phyloP scores from a whole-genome alignment of 2,888 invertebrate genomes.

The Xanthia togata region DNA sequence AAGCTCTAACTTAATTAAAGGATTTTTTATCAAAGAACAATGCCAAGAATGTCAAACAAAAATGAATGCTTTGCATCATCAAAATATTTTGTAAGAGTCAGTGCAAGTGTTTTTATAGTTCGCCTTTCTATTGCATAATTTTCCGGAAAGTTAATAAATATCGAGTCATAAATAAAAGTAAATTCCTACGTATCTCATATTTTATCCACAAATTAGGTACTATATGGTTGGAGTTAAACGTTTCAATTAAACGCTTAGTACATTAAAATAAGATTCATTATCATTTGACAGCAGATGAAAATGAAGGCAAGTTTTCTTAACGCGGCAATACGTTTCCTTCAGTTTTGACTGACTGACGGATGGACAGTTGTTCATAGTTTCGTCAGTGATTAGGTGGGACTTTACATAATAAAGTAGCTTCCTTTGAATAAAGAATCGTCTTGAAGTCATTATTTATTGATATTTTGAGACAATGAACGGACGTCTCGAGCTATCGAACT shows the following conservation, averaged over 20 bases:
- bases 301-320: slow-evolving; percentile 21
- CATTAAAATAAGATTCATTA: slow-evolving; percentile 15
- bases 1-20: background rate
- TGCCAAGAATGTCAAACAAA: slow-evolving; percentile 3
- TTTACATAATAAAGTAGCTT: slow-evolving; percentile 65
- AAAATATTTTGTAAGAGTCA: slow-evolving; percentile 19
- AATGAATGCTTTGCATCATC: background rate
- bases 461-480: slow-evolving; percentile 53
- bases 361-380: slow-evolving; percentile 57
- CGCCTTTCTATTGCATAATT: slow-evolving; percentile 20
- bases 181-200: slow-evolving; percentile 12
- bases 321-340: slow-evolving; percentile 30
- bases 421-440: slow-evolving; percentile 47
- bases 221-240: background rate
- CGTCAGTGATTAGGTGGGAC: slow-evolving; percentile 71
- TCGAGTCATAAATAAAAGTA: slow-evolving; percentile 11
- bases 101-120: slow-evolving; percentile 21
- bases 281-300: slow-evolving; percentile 9
- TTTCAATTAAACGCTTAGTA: background rate
- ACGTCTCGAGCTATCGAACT: slow-evolving; percentile 24
- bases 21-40: background rate
- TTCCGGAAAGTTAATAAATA: slow-evolving; percentile 17
- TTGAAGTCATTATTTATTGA: slow-evolving; percentile 57
- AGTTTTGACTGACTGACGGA: slow-evolving; percentile 50
- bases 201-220: slow-evolving; percentile 11